Percentiles rank a stretch among this genome's conserved stretches.
These are phyloP conservation scores for Illadopsis cleaveri DNA, from an alignment of 2,113 vertebrate species.

Conservation along the genomic window DNA sequence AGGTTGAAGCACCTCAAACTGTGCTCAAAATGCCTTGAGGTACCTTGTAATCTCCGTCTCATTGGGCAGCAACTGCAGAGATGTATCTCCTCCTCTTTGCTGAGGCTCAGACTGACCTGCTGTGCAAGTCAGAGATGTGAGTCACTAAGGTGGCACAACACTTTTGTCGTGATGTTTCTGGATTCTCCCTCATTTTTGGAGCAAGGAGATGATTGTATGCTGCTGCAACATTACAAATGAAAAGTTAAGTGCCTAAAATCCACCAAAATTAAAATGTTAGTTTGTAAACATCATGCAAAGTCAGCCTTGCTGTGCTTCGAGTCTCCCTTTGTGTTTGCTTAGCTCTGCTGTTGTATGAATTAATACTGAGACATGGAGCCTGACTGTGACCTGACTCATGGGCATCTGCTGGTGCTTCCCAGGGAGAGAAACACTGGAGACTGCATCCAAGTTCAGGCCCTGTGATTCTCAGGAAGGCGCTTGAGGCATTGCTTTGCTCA, in stretches of 20 bases:
- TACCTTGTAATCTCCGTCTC: background rate
- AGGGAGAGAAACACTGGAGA: background rate
- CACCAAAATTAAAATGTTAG: background rate
- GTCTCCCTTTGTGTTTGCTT: background rate
- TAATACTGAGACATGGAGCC: accelerated
- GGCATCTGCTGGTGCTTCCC: background rate
- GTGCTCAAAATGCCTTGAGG: background rate
- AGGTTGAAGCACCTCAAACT: background rate
- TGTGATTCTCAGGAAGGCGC: background rate
- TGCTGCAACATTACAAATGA: background rate
- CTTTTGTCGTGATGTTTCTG: background rate
- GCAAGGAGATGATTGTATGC: background rate
- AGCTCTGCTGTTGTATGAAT: background rate
- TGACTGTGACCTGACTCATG: background rate
- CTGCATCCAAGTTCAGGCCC: background rate
- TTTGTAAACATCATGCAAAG: background rate
- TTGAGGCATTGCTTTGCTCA: background rate
- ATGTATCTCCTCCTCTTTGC: background rate
- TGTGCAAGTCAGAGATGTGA: background rate
- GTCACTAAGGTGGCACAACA: background rate
- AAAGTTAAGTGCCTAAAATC: background rate
- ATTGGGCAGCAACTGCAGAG: background rate
- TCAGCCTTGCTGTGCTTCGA: accelerated
- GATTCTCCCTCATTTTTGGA: background rate
- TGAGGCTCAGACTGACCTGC: background rate